phyloP scores from a whole-genome alignment of 2,113 vertebrate species.

The Cynocephalus volans region DNA sequence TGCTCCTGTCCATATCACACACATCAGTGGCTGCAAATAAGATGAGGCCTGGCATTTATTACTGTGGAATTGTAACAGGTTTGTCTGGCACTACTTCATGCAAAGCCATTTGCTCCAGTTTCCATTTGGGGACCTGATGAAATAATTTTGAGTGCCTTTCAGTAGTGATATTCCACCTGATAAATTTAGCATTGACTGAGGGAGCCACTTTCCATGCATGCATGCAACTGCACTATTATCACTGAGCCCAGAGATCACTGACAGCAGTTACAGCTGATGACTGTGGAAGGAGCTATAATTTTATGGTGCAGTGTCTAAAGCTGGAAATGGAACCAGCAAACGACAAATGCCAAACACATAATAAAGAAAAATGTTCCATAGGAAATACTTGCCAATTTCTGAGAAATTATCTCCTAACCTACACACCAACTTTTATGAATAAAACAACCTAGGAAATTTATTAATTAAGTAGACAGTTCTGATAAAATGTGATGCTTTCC shows the following conservation, averaged over 20 bases:
- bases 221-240: background rate
- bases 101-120: background rate
- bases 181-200: slow-evolving; percentile 52
- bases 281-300: slow-evolving; percentile 55
- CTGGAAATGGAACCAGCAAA: slow-evolving; percentile 63
- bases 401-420: slow-evolving; percentile 67
- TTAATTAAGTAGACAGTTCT: slow-evolving; percentile 63
- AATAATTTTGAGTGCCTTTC: slow-evolving; percentile 59
- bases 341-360: slow-evolving; percentile 62
- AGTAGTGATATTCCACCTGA: slow-evolving; percentile 35
- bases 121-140: slow-evolving; percentile 35
- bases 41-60: slow-evolving; percentile 12
- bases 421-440: slow-evolving; percentile 69
- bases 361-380: slow-evolving; percentile 66
- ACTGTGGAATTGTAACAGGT: slow-evolving; percentile 15
- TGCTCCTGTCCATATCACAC: background rate
- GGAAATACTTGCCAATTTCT: slow-evolving; percentile 66
- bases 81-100: background rate
- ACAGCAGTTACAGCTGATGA: slow-evolving; percentile 44
- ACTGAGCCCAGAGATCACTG: slow-evolving; percentile 33
- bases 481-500: slow-evolving; percentile 33
- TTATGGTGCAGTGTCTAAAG: slow-evolving; percentile 35
- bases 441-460: slow-evolving; percentile 69
- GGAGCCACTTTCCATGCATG: slow-evolving; percentile 16
- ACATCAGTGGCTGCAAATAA: background rate